A percentile compares a stretch with the other conserved stretches of the same genome.
Evolutionary conservation across 2,888 invertebrate species (phyloP).

Genomic region (Himalopsyche anomala): DNA sequence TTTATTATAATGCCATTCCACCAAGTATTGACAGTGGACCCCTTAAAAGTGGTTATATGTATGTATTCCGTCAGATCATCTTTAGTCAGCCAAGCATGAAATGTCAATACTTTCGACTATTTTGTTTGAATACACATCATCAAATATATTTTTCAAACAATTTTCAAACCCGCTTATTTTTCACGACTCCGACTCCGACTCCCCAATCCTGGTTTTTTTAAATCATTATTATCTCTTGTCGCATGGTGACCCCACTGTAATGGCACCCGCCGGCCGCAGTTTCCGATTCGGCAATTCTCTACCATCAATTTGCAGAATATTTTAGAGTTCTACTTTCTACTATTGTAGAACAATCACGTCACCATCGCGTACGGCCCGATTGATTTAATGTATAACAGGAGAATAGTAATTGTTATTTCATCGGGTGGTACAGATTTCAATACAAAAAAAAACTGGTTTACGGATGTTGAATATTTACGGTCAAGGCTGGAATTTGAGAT

Average conservation of each 20-base stretch:
- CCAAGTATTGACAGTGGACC: too few species aligned
- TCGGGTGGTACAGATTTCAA: background rate
- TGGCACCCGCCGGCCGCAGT: background rate
- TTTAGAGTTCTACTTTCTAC: slow-evolving; percentile 5
- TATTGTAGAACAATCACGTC: slow-evolving; percentile 26
- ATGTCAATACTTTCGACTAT: too few species aligned
- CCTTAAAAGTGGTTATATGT: too few species aligned
- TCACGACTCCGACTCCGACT: too few species aligned
- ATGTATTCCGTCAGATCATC: too few species aligned
- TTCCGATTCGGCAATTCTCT: background rate
- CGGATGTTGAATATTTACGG: slow-evolving; percentile 14
- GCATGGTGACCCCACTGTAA: background rate
- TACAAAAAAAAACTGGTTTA: background rate
- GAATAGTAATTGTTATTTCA: slow-evolving; percentile 18
- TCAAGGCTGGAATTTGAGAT: background rate
- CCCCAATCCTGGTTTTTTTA: too few species aligned
- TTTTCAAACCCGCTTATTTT: too few species aligned
- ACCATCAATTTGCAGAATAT: slow-evolving; percentile 25
- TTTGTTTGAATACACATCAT: too few species aligned
- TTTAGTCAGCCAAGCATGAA: too few species aligned
- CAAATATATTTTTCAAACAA: too few species aligned
- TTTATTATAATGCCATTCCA: too few species aligned
- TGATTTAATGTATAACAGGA: slow-evolving; percentile 6
- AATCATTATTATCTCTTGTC: too few species aligned
- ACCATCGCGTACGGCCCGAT: background rate